A percentile compares a stretch with the other conserved stretches of the same genome.
Evolutionary conservation across 2,113 vertebrate genomes (phyloP).

Genomic region (Calcarius ornatus): DNA sequence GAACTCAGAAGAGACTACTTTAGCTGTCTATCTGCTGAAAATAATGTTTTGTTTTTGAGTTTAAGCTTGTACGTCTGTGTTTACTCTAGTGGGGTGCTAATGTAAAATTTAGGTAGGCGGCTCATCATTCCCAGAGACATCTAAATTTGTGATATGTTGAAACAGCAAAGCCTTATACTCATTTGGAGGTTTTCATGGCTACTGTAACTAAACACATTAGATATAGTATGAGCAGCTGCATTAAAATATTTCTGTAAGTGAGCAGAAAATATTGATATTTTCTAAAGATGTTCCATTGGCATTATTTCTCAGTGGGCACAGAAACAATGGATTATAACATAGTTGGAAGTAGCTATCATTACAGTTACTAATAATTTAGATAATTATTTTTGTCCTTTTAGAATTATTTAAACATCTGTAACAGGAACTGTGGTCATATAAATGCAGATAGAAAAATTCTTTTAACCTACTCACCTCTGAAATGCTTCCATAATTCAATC

Average conservation of each 20-base stretch:
- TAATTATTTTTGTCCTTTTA: neutral
- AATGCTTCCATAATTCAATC: neutral
- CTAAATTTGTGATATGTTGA: conserved; percentile 11
- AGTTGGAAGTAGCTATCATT: neutral
- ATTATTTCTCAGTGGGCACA: neutral
- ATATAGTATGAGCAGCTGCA: neutral
- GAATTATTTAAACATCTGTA: neutral
- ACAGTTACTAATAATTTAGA: neutral
- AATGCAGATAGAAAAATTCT: neutral
- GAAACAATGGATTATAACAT: neutral
- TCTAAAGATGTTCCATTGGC: neutral
- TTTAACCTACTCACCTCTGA: neutral
- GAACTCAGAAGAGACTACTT: neutral
- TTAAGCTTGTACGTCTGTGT: neutral
- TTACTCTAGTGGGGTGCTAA: neutral
- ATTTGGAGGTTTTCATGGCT: conserved; percentile 31
- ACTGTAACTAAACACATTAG: conserved; percentile 46
- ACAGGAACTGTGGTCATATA: neutral
- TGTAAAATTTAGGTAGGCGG: neutral
- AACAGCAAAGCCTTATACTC: conserved; percentile 17
- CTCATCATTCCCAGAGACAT: neutral
- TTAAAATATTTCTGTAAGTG: conserved; percentile 9
- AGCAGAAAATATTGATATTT: conserved; percentile 5
- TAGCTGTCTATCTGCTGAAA: neutral
- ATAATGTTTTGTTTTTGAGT: neutral